phyloP scores from a whole-genome alignment of 2,888 invertebrate genomes.

The Pristionchus fissidentatus region DNA sequence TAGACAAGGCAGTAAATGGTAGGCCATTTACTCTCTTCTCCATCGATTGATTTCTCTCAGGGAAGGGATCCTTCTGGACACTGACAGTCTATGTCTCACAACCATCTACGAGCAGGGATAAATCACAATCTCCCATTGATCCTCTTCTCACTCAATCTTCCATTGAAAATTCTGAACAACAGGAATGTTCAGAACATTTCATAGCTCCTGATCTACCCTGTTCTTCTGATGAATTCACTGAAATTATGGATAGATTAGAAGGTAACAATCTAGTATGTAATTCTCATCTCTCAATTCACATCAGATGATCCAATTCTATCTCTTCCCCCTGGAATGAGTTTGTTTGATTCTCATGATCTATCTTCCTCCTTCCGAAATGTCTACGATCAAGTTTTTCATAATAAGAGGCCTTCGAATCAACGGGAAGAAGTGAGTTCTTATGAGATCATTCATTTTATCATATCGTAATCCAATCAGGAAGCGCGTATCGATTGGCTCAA shows the following conservation, averaged over 20 bases:
- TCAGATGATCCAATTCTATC: slow-evolving; percentile 30
- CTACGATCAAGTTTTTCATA: slow-evolving; percentile 63
- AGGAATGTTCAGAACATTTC: neutral
- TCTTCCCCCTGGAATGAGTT: slow-evolving; percentile 46
- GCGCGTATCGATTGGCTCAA: slow-evolving; percentile 65
- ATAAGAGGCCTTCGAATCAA: slow-evolving; percentile 48
- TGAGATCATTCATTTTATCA: neutral
- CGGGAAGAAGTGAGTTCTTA: slow-evolving; percentile 49
- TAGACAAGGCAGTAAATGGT: slow-evolving; percentile 58
- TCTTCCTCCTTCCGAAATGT: slow-evolving; percentile 62
- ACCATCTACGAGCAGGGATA: neutral
- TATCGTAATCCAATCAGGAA: slow-evolving; percentile 51
- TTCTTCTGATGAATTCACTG: neutral
- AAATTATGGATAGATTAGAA: slow-evolving; percentile 1
- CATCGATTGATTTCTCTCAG: neutral
- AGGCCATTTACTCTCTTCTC: neutral
- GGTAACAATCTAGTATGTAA: slow-evolving; percentile 4
- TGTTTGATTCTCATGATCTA: slow-evolving; percentile 63
- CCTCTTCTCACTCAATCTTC: neutral
- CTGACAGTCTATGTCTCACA: slow-evolving; percentile 42
- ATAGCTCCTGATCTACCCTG: slow-evolving; percentile 16
- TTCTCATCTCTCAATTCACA: neutral
- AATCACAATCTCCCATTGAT: neutral
- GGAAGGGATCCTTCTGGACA: slow-evolving; percentile 60
- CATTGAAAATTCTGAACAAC: neutral